Evolutionary conservation across 2,113 vertebrate genomes (phyloP).

Genomic region (Meleagris gallopavo): DNA sequence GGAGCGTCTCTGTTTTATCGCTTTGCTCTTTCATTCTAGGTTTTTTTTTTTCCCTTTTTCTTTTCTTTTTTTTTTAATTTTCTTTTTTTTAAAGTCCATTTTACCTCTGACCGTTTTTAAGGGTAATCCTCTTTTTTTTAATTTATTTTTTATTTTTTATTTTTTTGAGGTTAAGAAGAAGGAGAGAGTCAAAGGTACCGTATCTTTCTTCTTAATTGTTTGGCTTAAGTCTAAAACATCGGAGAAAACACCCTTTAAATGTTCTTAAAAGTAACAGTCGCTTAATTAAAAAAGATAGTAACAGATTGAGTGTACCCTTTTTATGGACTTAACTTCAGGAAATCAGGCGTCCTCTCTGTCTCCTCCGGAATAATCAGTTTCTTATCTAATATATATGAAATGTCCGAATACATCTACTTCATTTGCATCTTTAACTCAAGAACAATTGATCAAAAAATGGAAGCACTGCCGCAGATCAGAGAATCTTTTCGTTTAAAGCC

Average conservation of each 20-base stretch:
- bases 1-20: neutral
- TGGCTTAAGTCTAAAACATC: slow-evolving; percentile 52
- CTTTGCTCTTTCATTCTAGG: neutral
- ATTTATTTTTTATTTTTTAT: too few species aligned
- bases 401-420: slow-evolving; percentile 28
- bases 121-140: neutral
- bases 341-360: slow-evolving; percentile 56
- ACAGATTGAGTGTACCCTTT: slow-evolving; percentile 41
- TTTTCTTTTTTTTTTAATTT: neutral
- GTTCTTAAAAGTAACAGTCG: slow-evolving; percentile 36
- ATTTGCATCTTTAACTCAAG: slow-evolving; percentile 3
- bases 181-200: slow-evolving; percentile 67
- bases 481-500: neutral
- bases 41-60: neutral
- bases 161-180: slow-evolving; percentile 68
- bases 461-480: slow-evolving; percentile 5
- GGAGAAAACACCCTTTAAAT: slow-evolving; percentile 22
- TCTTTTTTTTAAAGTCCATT: neutral
- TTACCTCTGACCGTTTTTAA: slow-evolving; percentile 47
- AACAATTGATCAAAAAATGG: slow-evolving; percentile 29
- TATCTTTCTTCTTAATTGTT: slow-evolving; percentile 70
- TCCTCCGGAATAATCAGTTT: slow-evolving; percentile 43
- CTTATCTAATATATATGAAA: slow-evolving; percentile 46
- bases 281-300: slow-evolving; percentile 50
- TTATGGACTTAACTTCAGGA: slow-evolving; percentile 53